These are phyloP conservation scores for Orcinus orca DNA, from an alignment of 2,113 vertebrate species.

Conservation along the genomic window DNA sequence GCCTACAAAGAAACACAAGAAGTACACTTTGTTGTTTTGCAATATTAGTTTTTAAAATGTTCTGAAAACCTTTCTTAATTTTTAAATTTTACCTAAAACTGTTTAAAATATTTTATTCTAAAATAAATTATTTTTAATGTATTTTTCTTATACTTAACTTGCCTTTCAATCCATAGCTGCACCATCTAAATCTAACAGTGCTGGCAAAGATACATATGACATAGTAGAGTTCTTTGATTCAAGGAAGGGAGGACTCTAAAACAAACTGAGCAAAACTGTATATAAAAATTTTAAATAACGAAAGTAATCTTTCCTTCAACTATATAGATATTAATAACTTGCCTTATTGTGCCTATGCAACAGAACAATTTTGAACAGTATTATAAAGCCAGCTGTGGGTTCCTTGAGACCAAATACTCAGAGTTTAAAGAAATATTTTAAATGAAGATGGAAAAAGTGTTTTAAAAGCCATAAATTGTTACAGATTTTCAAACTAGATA, in stretches of 20 bases:
- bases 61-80: neutral
- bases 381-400: neutral
- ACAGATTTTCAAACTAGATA: neutral
- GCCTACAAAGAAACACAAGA: neutral
- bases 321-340: neutral
- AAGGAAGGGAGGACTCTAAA: neutral
- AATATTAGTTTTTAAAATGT: neutral
- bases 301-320: neutral
- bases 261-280: neutral
- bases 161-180: neutral
- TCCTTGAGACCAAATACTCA: neutral
- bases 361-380: neutral
- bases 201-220: neutral
- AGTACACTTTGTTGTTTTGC: neutral
- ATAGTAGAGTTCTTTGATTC: neutral
- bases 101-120: neutral
- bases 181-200: neutral
- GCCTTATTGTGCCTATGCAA: neutral
- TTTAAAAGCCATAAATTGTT: neutral
- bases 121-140: neutral
- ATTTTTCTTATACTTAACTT: neutral
- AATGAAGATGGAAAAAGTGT: neutral
- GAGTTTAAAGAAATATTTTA: neutral
- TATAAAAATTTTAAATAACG: neutral
- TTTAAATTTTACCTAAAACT: neutral